A percentile compares a stretch with the other conserved stretches of the same genome.
Conservation (phyloP, 2,113 vertebrate genomes). For the Cololabis saira region DNA sequence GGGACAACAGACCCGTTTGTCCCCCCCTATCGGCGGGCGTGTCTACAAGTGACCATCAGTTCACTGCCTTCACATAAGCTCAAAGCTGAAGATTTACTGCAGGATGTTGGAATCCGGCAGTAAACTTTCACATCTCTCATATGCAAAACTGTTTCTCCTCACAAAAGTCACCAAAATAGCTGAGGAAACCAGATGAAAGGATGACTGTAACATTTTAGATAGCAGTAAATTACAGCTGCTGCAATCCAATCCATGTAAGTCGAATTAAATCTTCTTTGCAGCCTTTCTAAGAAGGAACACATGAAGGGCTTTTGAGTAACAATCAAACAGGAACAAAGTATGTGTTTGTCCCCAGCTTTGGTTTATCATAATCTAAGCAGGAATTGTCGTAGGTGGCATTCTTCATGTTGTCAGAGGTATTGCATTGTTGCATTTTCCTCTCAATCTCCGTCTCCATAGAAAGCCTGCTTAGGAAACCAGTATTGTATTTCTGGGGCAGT, state of each 20-base stretch:
- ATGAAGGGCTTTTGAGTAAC: slow-evolving; percentile 48
- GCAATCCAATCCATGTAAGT: slow-evolving; percentile 7
- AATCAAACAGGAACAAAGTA: slow-evolving; percentile 55
- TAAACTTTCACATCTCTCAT: too few relatives aligned
- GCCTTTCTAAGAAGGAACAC: slow-evolving; percentile 59
- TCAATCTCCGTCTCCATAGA: background rate
- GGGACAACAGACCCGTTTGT: too few relatives aligned
- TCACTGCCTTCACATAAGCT: slow-evolving; percentile 16
- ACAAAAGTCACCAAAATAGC: background rate
- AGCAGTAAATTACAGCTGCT: slow-evolving; percentile 4
- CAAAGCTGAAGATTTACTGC: background rate
- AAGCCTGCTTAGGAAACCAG: slow-evolving; percentile 2
- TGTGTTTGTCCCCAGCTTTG: slow-evolving; percentile 58
- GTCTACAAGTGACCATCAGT: slow-evolving; percentile 35
- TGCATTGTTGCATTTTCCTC: background rate
- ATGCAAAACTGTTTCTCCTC: background rate
- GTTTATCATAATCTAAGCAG: slow-evolving; percentile 36
- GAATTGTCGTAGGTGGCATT: slow-evolving; percentile 29
- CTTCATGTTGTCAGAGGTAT: slow-evolving; percentile 13
- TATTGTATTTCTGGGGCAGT: background rate
- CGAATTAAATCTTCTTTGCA: slow-evolving; percentile 65
- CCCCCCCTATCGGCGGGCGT: too few relatives aligned
- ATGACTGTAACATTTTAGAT: background rate
- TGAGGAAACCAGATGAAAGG: background rate
- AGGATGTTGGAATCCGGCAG: background rate